Evolutionary conservation across 2,113 vertebrate species (phyloP).

Genomic region (Erinaceus europaeus): DNA sequence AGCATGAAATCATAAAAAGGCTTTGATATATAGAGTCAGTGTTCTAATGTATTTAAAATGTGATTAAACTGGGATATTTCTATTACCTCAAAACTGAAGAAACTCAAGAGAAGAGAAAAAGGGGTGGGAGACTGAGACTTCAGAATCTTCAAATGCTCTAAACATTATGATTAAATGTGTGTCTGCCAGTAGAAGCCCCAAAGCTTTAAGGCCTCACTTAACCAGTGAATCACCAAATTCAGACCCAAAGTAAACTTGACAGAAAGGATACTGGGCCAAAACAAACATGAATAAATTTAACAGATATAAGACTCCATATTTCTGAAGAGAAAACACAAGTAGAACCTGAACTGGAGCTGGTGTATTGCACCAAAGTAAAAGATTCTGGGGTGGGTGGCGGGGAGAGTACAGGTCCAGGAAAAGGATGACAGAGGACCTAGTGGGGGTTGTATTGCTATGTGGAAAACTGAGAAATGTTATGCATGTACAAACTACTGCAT

Average conservation of each 20-base stretch:
- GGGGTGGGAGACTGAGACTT: neutral
- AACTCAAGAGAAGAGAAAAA: neutral
- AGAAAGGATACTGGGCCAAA: neutral
- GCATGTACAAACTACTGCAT: too few species aligned
- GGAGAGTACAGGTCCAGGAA: too few species aligned
- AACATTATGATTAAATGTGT: neutral
- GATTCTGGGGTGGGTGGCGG: too few species aligned
- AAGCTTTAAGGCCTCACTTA: neutral
- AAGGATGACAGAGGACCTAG: too few species aligned
- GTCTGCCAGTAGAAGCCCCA: neutral
- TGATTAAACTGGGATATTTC: neutral
- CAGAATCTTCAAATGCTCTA: neutral
- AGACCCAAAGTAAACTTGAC: slow-evolving; percentile 22
- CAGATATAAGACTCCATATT: neutral
- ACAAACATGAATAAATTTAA: slow-evolving; percentile 27
- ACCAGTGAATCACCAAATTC: neutral
- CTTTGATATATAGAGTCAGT: neutral
- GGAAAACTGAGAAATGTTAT: too few species aligned
- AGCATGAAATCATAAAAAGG: slow-evolving; percentile 29
- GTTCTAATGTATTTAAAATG: slow-evolving; percentile 1
- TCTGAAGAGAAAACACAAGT: too few species aligned
- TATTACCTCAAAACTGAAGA: neutral
- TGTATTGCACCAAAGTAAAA: too few species aligned
- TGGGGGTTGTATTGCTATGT: too few species aligned
- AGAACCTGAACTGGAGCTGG: too few species aligned